Base-by-base conservation (phyloP, 2,797 vertebrate genomes). In the Pempheris klunzingeri region DNA sequence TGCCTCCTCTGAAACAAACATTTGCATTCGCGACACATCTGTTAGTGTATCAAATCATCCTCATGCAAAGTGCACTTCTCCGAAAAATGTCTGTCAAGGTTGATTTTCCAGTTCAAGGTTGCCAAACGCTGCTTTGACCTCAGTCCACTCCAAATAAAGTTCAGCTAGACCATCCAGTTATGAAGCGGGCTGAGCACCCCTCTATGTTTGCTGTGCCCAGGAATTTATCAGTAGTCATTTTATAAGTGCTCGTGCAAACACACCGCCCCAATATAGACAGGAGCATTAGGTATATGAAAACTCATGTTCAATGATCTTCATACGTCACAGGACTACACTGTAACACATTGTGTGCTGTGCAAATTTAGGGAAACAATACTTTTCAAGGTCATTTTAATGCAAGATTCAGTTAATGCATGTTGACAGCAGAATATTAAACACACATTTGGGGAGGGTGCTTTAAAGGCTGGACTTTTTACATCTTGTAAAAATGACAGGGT, bases 1-100 rank as follows among this genome's bases (percentile, higher is more conserved):
- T 41, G 65, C 34, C 47, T 78, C 71, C 59, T 81, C 75, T 73
- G 77, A 43, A 55, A 74, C 74, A 84, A 86, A 92, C 81, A 83
- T 89, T 93, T 87, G 70, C 82, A 91, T 91, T 88, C 7, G 17
- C 43, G 53, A 61, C 67, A 72, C 73, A 86, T 87, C 75, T 80
- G 68, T 69, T 61, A 69, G 74, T 84, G 73, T 73, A 79, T 86
- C 76, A 89, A 82, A 88, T 70, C 30, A 44, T 46, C 70, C 46
- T 74, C 53, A 62, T 76, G 75, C 76, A 86, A 87, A 83, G 71
- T 83, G 80, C 66, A 70, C 76, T 77, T 74, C 62, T 87, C 66
- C 77, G 43, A 66, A 71, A 77, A 81, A 80, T 62, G 15, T 70
- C 77, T 81, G 80, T 87, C 84, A 85, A 83, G 50, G 87, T 62